Evolutionary conservation across 2,797 vertebrate genomes (phyloP), one percentile per base, ranked within the genome.

Genomic region (Brachyrhaphis roseni): DNA sequence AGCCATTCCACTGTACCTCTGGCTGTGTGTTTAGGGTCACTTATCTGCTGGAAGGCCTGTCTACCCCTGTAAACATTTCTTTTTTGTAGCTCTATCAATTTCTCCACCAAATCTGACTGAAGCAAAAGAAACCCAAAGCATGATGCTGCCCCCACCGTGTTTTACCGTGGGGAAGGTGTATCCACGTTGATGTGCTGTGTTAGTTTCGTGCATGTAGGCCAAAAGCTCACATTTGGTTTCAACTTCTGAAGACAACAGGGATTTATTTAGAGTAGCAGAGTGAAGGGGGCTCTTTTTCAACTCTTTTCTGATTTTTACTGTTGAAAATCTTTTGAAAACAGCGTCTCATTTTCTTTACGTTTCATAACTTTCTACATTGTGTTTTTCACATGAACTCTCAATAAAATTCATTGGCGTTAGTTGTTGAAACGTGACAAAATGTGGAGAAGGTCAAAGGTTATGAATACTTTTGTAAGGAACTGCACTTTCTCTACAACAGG

Each of bases 401-500:
- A 45, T 45, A 45, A 71, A 71, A n/a, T 45, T 15, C 68, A 71
- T 1, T 71, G 41, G 28, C 28, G 26, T 71, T 71, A 13, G 23
- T 28, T 28, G 41, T 45, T 45, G 41, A n/a, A 45, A 71, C 68
- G 1, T 43, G 41, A 45, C 39, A 43, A 70, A n/a, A 70, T 71
- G 41, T 45, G 68, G 43, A 45, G 45, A 71, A 45, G 39, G 26
- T 28, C 26, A 71, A n/a, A 45, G 6, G 41, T 12, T 45, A 15
- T 71, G 26, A 71, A 7, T 71, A 28, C 68, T 71, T 45, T 71
- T 16, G 41, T 16, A 43, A 71, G 41, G 5, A n/a, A 16, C 45
- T 72, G 36, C 74, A 78, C 57, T 83, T 78, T 76, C n/a, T 83
- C 66, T 84, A 16, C 57, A 88, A 81, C 68, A 75, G 66, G 75